Evolutionary conservation across 2,888 invertebrate genomes (phyloP), one percentile per base, ranked within the genome.

Genomic region (Steinernema scapterisci): DNA sequence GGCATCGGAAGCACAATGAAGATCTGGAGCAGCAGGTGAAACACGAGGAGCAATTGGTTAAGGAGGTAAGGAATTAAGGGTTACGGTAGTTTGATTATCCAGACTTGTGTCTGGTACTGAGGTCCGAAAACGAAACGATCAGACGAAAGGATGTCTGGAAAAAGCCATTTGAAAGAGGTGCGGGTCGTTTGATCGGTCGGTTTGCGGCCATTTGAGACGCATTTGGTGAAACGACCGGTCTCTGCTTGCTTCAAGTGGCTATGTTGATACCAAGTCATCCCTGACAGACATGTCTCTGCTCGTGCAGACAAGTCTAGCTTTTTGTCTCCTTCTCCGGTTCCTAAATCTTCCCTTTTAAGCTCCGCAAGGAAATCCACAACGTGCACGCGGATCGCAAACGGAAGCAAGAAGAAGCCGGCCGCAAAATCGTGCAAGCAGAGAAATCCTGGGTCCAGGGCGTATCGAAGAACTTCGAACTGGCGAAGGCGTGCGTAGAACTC

Each of bases 361-460:
- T 78, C 1, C 79, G 75, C 27, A 77, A 77, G 11, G n/a, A 23
- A 11, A 63, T 79, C 19, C 81, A 85, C 80, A 81, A 85, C 74
- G 76, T 84, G 23, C 86, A 85, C 71, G 81, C 85, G 45, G 74
- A 75, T 21, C 74, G 85, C 11, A 86, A 86, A 73, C 75, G 77
- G 54, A 75, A 77, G 7, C 86, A 86, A 73, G 74, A 81, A 74
- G 82, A 84, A 7, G 83, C 84, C 0, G 84, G 85, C 19, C 77
- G 77, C n/a, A 80, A 81, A 72, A 72, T 84, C 75, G 82, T 79
- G 56, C 78, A 82, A 16, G 73, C 82, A 46, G 82, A 82, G 21
- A 72, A 77, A 23, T 43, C 23, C 19, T 76, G 76, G 76, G 63
- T 76, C 16, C 72, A 48, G 27, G 52, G 72, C 21, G 72, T 76